Base-by-base conservation (phyloP, 2,888 invertebrate species). In the Cheilosia pagana region DNA sequence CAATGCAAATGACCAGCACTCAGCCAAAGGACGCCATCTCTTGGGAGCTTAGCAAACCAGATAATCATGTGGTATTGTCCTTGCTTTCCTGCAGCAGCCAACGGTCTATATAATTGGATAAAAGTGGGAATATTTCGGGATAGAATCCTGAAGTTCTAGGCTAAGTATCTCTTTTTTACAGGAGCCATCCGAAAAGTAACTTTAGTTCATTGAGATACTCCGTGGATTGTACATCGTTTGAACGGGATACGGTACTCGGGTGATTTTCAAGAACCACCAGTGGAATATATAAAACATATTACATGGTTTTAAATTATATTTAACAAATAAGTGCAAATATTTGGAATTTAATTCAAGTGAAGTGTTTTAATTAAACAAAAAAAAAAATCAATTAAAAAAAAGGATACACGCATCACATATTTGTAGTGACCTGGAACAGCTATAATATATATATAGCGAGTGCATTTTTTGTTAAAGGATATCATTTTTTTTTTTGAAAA, bases 181-280 rank as follows among this genome's bases (percentile, higher is more conserved):
- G 88, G 89, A 89, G 83, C 87, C 87, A 88, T 88, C 88, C 87
- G 88, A 87, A 88, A 87, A 87, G 87, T 87, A 87, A 86, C 85
- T 88, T 88, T 87, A 88, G 88, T 89, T 87, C 86, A 86, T 70
- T 87, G 89, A 89, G 88, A 88, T 87, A 87, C 87, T 87, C 87
- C 88, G 88, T 87, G 87, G 76, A 87, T 87, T 87, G 78, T 88
- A 88, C 88, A 87, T 85, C 85, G 81, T 81, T 7, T 28, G n/a
- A 55, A 43, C 81, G 75, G 85, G 75, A 71, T 45, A 81, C 60
- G 65, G 59, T 72, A 43, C 53, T 63, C 79, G 67, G 75, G 55
- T 45, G 31, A 10, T 53, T 52, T 72, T 23, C 41, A 62, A 62
- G 43, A 55, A 63, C 63, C 43, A 74, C 63, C 57, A 45, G 53